Conservation (phyloP, 2,797 vertebrate genomes). For the Pelodytes ibericus region DNA sequence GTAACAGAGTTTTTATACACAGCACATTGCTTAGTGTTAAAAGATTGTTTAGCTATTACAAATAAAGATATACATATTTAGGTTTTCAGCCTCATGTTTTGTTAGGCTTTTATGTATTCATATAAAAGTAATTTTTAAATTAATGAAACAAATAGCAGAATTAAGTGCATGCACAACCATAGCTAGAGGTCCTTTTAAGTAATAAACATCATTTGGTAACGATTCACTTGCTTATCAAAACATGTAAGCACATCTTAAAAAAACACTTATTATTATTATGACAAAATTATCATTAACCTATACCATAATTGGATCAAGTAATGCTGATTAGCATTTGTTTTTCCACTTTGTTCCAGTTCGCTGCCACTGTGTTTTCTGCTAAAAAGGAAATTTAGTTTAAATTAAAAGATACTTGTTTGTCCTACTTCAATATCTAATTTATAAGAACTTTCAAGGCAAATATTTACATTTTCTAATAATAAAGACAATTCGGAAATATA, state of each 20-base stretch:
- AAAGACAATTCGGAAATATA: neutral
- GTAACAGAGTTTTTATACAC: too few relatives aligned
- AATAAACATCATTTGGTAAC: constrained; percentile 33
- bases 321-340: constrained; percentile 45
- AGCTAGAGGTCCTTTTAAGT: constrained; percentile 31
- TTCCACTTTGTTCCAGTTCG: constrained; percentile 36
- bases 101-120: constrained; percentile 30
- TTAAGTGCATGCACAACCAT: constrained; percentile 23
- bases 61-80: too few relatives aligned
- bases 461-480: constrained; percentile 31
- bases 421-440: constrained; percentile 32
- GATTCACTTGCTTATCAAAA: constrained; percentile 53
- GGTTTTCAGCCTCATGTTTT: constrained; percentile 30
- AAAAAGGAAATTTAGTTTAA: constrained; percentile 32
- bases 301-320: constrained; percentile 48
- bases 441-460: constrained; percentile 27
- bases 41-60: too few relatives aligned
- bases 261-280: constrained; percentile 47
- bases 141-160: constrained; percentile 40
- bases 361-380: constrained; percentile 17
- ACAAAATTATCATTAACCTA: constrained; percentile 48
- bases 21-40: too few relatives aligned
- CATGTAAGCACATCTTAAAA: constrained; percentile 40
- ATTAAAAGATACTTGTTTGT: constrained; percentile 1
- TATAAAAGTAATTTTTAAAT: constrained; percentile 46